Evolutionary conservation across 2,797 vertebrate genomes (phyloP), one percentile per base, ranked within the genome.

Genomic region (Philypnodon macrostomus): DNA sequence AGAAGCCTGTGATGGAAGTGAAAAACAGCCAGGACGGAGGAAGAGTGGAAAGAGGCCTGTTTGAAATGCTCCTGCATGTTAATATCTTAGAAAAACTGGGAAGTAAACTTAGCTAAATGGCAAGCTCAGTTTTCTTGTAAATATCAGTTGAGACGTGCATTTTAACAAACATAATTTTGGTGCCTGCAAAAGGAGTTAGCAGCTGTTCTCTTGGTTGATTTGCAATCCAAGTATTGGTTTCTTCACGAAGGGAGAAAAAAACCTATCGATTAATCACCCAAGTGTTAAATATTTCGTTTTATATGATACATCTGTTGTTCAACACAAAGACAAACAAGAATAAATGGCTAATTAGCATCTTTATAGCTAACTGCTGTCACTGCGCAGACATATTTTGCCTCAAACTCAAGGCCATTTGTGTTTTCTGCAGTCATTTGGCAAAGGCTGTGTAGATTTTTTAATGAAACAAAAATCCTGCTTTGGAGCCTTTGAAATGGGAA

Each of bases 1-100:
- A 58, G 45, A 53, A 46, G 41, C 32, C 37, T 57, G 45, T 44
- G 58, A 62, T 40, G 18, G 39, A 47, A 47, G 41, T 29, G 24
- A 34, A 42, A 63, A 53, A 39, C 39, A 53, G 35, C 1, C 19
- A 39, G 21, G 31, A 49, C 15, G n/a, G 30, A 70, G 35, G 42
- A n/a, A n/a, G 26, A 15, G 26, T 9, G 33, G 13, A 27, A 23
- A 6, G 15, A 2, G 2, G 37, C 37, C 30, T 48, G 36, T 3
- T 15, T 29, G 18, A 51, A 21, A 65, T 7, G 8, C 2, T 10
- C 21, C 3, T 27, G 23, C 24, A 44, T 53, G 33, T 24, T 42
- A 32, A 39, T 32, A 26, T 50, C 27, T 30, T 14, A 29, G 32
- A 47, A 27, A 35, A 7, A 10, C 10, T 15, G 7, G 4, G 16